Evolutionary conservation across 2,797 vertebrate species (phyloP).

Genomic region (Lithobates pipiens): DNA sequence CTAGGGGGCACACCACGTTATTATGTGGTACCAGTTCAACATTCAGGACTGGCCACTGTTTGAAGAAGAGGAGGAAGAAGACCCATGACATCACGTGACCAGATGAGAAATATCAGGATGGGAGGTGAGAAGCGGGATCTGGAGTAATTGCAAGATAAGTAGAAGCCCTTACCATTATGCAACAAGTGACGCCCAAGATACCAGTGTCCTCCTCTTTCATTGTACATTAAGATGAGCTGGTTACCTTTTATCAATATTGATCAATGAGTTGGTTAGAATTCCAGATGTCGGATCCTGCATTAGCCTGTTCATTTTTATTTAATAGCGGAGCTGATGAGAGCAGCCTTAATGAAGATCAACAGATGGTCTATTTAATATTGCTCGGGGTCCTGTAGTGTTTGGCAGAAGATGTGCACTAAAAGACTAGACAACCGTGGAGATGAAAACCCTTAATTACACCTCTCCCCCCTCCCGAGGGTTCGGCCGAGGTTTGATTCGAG

Average conservation of each 20-base stretch:
- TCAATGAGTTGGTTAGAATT: slow-evolving; percentile 72
- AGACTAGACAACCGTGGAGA: slow-evolving; percentile 74
- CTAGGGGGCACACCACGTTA: too few species aligned
- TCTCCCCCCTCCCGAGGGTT: slow-evolving; percentile 67
- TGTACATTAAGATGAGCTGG: too few species aligned
- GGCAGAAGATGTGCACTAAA: slow-evolving; percentile 76
- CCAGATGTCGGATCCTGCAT: slow-evolving; percentile 74
- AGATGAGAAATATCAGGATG: too few species aligned
- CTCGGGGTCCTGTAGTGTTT: slow-evolving; percentile 74
- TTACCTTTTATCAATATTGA: slow-evolving; percentile 78
- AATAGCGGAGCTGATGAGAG: slow-evolving; percentile 76
- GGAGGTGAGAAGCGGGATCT: too few species aligned
- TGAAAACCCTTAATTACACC: slow-evolving; percentile 79
- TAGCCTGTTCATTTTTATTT: slow-evolving; percentile 73
- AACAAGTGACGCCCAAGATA: too few species aligned
- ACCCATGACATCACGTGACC: too few species aligned
- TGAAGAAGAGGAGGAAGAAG: too few species aligned
- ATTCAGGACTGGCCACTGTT: too few species aligned
- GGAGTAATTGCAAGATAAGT: too few species aligned
- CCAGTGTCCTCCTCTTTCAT: too few species aligned
- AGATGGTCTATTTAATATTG: slow-evolving; percentile 81
- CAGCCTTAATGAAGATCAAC: slow-evolving; percentile 79
- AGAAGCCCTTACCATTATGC: too few species aligned
- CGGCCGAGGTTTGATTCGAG: neutral
- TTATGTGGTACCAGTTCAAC: too few species aligned